phyloP scores from a whole-genome alignment of 2,113 vertebrate genomes.

The Epinephelus lanceolatus region DNA sequence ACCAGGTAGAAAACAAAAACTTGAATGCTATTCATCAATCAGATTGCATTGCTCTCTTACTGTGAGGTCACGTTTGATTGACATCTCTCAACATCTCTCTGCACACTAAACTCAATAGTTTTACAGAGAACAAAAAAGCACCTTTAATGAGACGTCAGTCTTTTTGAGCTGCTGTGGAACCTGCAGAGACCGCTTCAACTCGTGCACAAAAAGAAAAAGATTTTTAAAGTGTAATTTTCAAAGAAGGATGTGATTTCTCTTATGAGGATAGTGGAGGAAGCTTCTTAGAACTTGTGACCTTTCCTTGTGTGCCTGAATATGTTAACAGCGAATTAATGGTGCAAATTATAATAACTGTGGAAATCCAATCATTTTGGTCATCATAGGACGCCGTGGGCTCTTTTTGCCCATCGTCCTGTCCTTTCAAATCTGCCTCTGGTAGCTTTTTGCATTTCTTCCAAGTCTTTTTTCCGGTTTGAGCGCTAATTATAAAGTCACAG shows the following conservation, averaged over 20 bases:
- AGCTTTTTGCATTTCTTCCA: slow-evolving; percentile 29
- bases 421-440: slow-evolving; percentile 11
- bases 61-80: slow-evolving; percentile 22
- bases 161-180: neutral
- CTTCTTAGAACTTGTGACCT: slow-evolving; percentile 19
- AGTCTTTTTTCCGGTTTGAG: slow-evolving; percentile 22
- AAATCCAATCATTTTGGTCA: slow-evolving; percentile 53
- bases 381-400: slow-evolving; percentile 23
- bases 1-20: neutral
- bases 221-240: slow-evolving; percentile 4
- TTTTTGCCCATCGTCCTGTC: slow-evolving; percentile 19
- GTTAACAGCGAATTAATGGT: slow-evolving; percentile 49
- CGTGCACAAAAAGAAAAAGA: neutral
- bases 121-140: slow-evolving; percentile 9
- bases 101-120: slow-evolving; percentile 9
- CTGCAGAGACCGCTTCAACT: slow-evolving; percentile 1
- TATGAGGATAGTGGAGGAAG: neutral
- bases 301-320: slow-evolving; percentile 24
- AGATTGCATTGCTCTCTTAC: slow-evolving; percentile 16
- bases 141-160: neutral
- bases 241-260: neutral
- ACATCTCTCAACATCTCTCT: slow-evolving; percentile 33
- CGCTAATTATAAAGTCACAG: slow-evolving; percentile 51
- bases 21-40: slow-evolving; percentile 29
- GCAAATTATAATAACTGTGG: slow-evolving; percentile 37